A percentile compares a stretch with the other conserved stretches of the same genome.
These are phyloP conservation scores for Drosophila stalkeri DNA, from an alignment of 2,888 invertebrate genomes.

Conservation along the genomic window DNA sequence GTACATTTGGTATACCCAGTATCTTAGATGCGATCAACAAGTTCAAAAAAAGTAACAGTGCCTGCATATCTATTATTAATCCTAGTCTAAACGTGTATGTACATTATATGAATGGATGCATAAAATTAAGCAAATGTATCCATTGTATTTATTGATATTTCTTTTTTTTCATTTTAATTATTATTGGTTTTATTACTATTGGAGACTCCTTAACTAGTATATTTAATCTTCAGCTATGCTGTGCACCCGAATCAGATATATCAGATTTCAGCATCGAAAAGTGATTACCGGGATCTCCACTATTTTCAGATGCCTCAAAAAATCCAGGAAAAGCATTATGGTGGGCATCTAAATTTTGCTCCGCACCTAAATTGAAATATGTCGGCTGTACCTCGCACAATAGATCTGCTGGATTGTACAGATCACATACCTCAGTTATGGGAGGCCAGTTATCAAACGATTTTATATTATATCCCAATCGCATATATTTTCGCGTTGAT, in stretches of 20 bases:
- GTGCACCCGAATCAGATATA: not conserved
- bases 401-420: constrained; percentile 80
- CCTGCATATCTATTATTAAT: not conserved
- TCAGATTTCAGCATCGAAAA: not conserved
- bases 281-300: constrained; percentile 20
- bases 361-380: constrained; percentile 86
- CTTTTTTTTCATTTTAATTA: not conserved
- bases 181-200: not conserved
- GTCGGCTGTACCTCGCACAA: constrained; percentile 81
- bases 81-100: constrained; percentile 3
- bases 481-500: constrained; percentile 88
- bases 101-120: not conserved
- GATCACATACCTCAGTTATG: constrained; percentile 84
- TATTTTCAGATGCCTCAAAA: constrained; percentile 76
- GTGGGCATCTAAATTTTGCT: constrained; percentile 85
- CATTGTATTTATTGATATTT: not conserved
- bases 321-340: constrained; percentile 86
- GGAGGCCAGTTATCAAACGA: constrained; percentile 89
- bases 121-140: not conserved
- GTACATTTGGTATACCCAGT: constrained; percentile 3
- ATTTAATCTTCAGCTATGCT: constrained; percentile 14
- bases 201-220: not conserved
- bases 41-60: not conserved
- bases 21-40: constrained; percentile 4
- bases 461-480: constrained; percentile 87